Conservation (phyloP, 2,888 invertebrate genomes). For the Lacanobia oleracea region DNA sequence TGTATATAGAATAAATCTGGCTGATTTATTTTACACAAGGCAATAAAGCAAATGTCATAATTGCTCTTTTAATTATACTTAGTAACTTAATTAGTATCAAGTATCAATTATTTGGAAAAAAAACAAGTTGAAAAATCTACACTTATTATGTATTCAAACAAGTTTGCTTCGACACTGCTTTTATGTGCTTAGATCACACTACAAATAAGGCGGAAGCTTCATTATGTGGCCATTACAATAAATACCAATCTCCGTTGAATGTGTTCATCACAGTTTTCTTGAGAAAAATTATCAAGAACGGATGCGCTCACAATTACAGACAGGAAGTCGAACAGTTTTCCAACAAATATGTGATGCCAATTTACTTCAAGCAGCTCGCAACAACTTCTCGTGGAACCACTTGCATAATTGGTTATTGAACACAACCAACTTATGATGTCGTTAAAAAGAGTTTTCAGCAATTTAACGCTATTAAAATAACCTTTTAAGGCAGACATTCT, state of each 20-base stretch:
- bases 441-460: constrained; percentile 47
- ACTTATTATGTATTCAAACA: constrained; percentile 17
- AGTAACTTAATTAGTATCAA: constrained; percentile 20
- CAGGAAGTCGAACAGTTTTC: constrained; percentile 72
- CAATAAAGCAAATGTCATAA: constrained; percentile 22
- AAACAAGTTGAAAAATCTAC: constrained; percentile 4
- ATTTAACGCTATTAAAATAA: constrained; percentile 47
- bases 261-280: constrained; percentile 60
- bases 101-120: constrained; percentile 15
- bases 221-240: constrained; percentile 54
- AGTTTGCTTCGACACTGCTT: constrained; percentile 24
- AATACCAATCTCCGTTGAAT: constrained; percentile 54
- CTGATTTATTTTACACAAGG: not conserved
- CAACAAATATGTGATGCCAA: constrained; percentile 66
- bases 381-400: constrained; percentile 54
- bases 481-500: constrained; percentile 58
- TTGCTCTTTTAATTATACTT: constrained; percentile 19
- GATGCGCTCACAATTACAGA: constrained; percentile 77
- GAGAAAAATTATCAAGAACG: constrained; percentile 66
- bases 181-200: constrained; percentile 44
- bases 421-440: constrained; percentile 44
- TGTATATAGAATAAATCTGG: not conserved
- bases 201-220: constrained; percentile 40
- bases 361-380: constrained; percentile 56
- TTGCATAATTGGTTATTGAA: constrained; percentile 62